These are phyloP conservation scores for Enteromius paludinosus DNA, from an alignment of 2,797 vertebrate genomes.

Conservation along the genomic window DNA sequence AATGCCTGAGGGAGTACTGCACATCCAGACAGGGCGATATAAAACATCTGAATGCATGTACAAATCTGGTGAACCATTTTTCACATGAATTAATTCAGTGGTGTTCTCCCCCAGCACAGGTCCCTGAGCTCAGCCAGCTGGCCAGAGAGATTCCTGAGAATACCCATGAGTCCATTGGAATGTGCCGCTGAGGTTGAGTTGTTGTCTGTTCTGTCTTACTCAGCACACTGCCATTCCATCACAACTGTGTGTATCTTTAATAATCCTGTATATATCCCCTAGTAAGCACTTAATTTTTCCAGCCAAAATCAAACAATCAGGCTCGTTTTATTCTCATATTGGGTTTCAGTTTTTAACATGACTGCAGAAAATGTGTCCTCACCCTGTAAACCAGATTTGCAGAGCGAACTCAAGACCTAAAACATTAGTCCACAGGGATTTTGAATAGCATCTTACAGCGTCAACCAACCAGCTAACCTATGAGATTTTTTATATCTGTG, in stretches of 20 bases:
- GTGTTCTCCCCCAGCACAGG: conserved; percentile 18
- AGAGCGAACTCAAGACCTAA: neutral
- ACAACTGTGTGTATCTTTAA: conserved; percentile 34
- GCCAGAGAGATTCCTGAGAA: conserved; percentile 61
- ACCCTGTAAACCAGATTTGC: conserved; percentile 18
- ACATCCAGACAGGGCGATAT: conserved; percentile 10
- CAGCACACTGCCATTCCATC: conserved; percentile 47
- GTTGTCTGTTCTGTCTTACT: conserved; percentile 56
- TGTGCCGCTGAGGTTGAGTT: conserved; percentile 54
- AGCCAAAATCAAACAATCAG: conserved; percentile 34
- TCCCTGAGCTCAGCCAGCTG: conserved; percentile 61
- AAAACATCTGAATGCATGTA: conserved; percentile 43
- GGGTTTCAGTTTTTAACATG: conserved; percentile 12
- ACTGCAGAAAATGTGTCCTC: conserved; percentile 12
- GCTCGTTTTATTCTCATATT: neutral
- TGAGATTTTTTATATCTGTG: neutral
- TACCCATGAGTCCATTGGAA: conserved; percentile 58
- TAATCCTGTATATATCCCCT: conserved; percentile 26
- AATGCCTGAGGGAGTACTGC: conserved; percentile 3
- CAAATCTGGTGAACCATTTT: conserved; percentile 19
- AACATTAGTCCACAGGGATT: neutral
- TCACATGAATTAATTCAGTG: conserved; percentile 23
- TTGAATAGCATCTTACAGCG: neutral
- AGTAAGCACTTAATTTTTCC: conserved; percentile 8
- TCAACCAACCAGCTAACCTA: neutral